These are phyloP conservation scores for Diachasmimorpha longicaudata DNA, from an alignment of 1,140 invertebrate species.

Conservation along the genomic window DNA sequence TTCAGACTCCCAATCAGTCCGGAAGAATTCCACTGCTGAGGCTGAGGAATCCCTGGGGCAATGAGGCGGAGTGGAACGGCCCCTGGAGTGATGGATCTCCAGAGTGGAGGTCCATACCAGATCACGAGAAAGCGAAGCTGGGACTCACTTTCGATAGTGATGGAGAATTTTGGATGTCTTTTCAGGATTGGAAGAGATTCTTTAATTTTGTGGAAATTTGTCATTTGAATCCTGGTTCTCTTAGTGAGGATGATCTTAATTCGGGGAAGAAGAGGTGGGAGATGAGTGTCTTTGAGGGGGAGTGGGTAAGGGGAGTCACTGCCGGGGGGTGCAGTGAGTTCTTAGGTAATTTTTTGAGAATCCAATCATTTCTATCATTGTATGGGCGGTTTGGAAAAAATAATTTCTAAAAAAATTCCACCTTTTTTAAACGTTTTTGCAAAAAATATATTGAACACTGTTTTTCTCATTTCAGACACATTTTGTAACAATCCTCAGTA, in stretches of 20 bases:
- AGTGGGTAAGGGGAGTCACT: constrained; percentile 91
- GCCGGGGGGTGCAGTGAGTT: constrained; percentile 98
- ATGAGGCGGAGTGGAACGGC: constrained; percentile 98
- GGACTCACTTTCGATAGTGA: constrained; percentile 93
- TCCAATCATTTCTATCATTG: too few relatives aligned
- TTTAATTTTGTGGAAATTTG: constrained; percentile 91
- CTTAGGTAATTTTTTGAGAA: constrained; percentile 68
- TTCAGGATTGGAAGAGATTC: constrained; percentile 78
- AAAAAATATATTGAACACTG: not conserved
- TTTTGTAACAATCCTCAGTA: constrained; percentile 98
- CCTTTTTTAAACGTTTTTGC: too few relatives aligned
- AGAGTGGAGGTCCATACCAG: constrained; percentile 93
- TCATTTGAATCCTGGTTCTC: constrained; percentile 93
- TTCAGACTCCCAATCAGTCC: constrained; percentile 78
- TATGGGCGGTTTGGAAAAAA: too few relatives aligned
- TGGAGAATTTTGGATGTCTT: constrained; percentile 99
- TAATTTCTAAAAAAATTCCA: too few relatives aligned
- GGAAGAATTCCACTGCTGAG: constrained; percentile 88
- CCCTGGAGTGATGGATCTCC: constrained; percentile 93
- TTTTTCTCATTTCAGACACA: constrained; percentile 69
- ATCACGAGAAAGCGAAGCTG: constrained; percentile 86
- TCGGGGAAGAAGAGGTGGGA: constrained; percentile 88
- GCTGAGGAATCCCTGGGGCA: constrained; percentile 97
- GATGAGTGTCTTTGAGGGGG: constrained; percentile 91
- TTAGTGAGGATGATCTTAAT: constrained; percentile 78